Base-by-base conservation (phyloP, 2,888 invertebrate genomes). In the Sinopyrophorus schimmeli region DNA sequence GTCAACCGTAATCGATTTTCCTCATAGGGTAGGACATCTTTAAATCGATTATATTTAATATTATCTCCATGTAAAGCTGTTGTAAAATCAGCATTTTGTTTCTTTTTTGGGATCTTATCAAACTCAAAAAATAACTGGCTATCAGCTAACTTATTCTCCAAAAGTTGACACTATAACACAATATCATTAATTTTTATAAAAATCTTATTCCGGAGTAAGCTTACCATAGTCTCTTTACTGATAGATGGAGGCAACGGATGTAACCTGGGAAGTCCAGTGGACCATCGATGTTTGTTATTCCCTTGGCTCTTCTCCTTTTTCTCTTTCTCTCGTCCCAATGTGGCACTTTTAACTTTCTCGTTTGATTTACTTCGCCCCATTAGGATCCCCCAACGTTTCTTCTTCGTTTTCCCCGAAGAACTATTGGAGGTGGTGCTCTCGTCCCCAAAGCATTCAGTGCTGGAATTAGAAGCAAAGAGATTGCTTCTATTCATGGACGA, bases 21-120 rank as follows among this genome's bases (percentile, higher is more conserved):
- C 65, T 92, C 94, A 69, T 95, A 96, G 0, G 95, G 95, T 55
- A 94, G 77, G 59, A 90, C 84, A 68, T 89, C 87, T 48, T 80
- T 79, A 65, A 81, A 82, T 60, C 77, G 76, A 32, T 77, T 68
- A 64, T 69, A 64, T 64, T 71, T 63, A 1, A 75, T 73, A 68
- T 84, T 90, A 63, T 89, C 89, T 3, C 87, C 80, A 50, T 85
- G 74, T 44, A 86, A 73, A 0, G 92, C 92, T 3, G 87, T 86
- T 2, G 81, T 78, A 67, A 86, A 84, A 56, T 84, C 84, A 3
- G 84, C 82, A 62, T 82, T 82, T 32, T 79, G 77, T 57, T 87
- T 85, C 61, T 88, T 88, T 51, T 85, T 86, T 0, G 86, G 83
- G 63, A 93, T 87, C 66, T 86, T 84, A 70, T 92, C 92, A 77